Conservation (phyloP, 2,797 vertebrate species). For the Xerus rutilus region DNA sequence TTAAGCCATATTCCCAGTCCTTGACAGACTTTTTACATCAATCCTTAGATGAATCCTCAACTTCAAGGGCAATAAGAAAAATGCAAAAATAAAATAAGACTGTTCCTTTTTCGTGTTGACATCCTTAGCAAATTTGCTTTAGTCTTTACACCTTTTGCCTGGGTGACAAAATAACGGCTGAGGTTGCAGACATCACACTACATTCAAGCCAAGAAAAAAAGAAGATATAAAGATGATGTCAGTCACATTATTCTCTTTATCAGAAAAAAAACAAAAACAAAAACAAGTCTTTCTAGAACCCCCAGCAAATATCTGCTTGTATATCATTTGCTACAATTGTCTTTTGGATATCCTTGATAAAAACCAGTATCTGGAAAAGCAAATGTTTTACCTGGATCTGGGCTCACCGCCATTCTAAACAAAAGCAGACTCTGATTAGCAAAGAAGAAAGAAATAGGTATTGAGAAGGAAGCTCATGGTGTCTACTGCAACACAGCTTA, state of each 20-base stretch:
- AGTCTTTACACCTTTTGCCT: neutral
- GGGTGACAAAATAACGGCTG: constrained; percentile 22
- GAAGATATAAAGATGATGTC: neutral
- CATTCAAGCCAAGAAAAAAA: neutral
- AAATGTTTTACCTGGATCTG: constrained; percentile 32
- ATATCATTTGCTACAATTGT: neutral
- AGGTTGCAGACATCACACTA: neutral
- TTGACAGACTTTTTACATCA: neutral
- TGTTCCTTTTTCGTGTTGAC: neutral
- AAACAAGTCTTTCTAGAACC: neutral
- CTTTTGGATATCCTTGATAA: neutral
- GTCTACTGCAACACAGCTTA: neutral
- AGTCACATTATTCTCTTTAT: neutral
- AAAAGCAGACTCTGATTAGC: neutral
- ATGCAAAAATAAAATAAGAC: neutral
- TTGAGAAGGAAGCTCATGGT: neutral
- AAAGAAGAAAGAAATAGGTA: neutral
- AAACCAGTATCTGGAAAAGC: neutral
- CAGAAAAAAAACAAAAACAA: neutral
- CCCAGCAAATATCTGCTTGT: neutral
- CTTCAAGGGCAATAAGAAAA: neutral
- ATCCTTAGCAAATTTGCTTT: neutral
- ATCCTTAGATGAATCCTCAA: constrained; percentile 24
- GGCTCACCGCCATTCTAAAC: neutral
- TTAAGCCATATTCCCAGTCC: neutral